Percentiles rank a stretch among this genome's conserved stretches.
phyloP scores from a whole-genome alignment of 2,113 vertebrate genomes.

The Myanophis thanlyinensis region DNA sequence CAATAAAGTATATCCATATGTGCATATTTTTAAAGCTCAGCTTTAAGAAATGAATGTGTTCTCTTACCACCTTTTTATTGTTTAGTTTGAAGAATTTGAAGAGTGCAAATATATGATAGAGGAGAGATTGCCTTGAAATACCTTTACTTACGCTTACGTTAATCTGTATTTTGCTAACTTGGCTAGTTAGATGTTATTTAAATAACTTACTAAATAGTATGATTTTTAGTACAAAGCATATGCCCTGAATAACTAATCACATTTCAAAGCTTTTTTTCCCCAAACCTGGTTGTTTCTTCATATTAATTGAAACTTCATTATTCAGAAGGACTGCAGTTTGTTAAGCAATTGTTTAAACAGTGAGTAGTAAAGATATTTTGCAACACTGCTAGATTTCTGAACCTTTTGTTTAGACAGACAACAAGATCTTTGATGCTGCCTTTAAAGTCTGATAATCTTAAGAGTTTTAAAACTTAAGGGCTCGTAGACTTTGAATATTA shows the following conservation, averaged over 20 bases:
- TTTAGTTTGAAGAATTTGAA: background rate
- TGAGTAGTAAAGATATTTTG: background rate
- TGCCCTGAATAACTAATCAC: background rate
- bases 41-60: background rate
- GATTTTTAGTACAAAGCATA: background rate
- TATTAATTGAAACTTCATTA: background rate
- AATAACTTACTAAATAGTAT: background rate
- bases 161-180: background rate
- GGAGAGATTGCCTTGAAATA: background rate
- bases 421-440: background rate
- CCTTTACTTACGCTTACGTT: background rate
- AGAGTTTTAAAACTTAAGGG: background rate
- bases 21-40: background rate
- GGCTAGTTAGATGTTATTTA: background rate
- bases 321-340: background rate
- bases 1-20: background rate
- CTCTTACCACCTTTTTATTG: background rate
- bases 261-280: background rate
- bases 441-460: background rate
- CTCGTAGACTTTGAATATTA: background rate
- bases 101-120: background rate
- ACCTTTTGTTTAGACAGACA: background rate
- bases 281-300: background rate
- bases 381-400: background rate
- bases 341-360: background rate